Conservation (phyloP, 92 coral and sea anemone species). For the Porites lobata region DNA sequence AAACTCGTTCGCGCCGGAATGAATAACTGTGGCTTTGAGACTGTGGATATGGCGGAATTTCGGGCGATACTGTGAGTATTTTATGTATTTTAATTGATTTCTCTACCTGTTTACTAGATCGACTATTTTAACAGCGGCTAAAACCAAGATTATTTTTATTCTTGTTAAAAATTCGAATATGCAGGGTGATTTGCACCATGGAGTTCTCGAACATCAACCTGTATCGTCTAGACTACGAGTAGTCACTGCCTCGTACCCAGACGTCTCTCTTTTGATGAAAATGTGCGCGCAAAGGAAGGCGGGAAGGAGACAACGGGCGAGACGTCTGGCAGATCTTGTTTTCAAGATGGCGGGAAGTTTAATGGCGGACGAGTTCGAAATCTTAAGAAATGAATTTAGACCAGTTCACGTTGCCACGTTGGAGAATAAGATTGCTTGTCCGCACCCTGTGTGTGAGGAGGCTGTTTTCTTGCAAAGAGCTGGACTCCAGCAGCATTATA, state of each 20-base stretch:
- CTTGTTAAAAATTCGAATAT: slow-evolving; percentile 43
- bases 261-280: no score
- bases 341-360: no score
- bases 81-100: slow-evolving; percentile 32
- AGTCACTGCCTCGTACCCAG: not conserved
- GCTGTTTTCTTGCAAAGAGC: no score
- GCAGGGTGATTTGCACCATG: slow-evolving; percentile 41
- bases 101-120: slow-evolving; percentile 35
- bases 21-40: slow-evolving; percentile 29
- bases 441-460: no score
- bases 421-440: no score
- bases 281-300: no score
- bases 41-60: slow-evolving; percentile 49
- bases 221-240: slow-evolving; percentile 36
- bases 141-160: slow-evolving; percentile 42
- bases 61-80: slow-evolving; percentile 51
- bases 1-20: slow-evolving; percentile 34
- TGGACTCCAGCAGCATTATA: no score
- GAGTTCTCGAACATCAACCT: slow-evolving; percentile 42
- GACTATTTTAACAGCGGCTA: slow-evolving; percentile 35
- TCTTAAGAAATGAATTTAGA: no score
- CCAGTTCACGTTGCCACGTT: no score
- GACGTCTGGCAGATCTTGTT: no score
- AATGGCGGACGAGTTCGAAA: no score
- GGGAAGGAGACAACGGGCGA: no score